Base-by-base conservation (phyloP, 2,113 vertebrate genomes). In the Oncorhynchus keta region DNA sequence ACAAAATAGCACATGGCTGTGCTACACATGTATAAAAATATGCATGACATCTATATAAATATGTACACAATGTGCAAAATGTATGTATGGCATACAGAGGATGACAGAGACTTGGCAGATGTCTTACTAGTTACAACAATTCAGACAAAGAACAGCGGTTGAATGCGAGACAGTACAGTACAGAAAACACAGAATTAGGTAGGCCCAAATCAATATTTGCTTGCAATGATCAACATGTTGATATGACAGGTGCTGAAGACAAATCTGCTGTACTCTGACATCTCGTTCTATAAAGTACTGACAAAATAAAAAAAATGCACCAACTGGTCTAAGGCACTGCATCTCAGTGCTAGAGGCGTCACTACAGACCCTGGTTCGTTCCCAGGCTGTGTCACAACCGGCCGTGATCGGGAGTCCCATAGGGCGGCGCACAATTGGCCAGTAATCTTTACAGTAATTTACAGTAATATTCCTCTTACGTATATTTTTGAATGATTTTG, bases 11-110 rank as follows among this genome's bases (percentile, higher is more conserved):
- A 92, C 88, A 92, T 95, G 95, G 92, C 94, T 92, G 93, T 92
- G 93, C 92, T 94, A 95, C 93, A 45, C 9, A 95, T 96, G 96
- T 97, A 97, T 95, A 99, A 98, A 97, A 96, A 95, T 97, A 97
- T 95, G 97, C 95, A 90, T 55, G 51, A 55, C 51, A 94, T 98
- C 95, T 97, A 95, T 98, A 97, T 93, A 96, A 95, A 93, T 94
- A 94, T 98, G 94, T 98, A 97, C 97, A 98, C 95, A 96, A 94
- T 97, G 97, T 99, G 97, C 97, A 97, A 98, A 97, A 97, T 90
- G 85, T 95, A 97, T 96, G 32, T 95, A 97, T 96, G 95, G 96
- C 95, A 93, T 96, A 95, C 93, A 92, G 91, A 96, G 57, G 28
- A 30, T 32, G 76, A 13, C 39, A 14, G 24, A 11, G 39, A 45